Conservation (phyloP, 2,888 invertebrate species). For the Cactoblastis cactorum region DNA sequence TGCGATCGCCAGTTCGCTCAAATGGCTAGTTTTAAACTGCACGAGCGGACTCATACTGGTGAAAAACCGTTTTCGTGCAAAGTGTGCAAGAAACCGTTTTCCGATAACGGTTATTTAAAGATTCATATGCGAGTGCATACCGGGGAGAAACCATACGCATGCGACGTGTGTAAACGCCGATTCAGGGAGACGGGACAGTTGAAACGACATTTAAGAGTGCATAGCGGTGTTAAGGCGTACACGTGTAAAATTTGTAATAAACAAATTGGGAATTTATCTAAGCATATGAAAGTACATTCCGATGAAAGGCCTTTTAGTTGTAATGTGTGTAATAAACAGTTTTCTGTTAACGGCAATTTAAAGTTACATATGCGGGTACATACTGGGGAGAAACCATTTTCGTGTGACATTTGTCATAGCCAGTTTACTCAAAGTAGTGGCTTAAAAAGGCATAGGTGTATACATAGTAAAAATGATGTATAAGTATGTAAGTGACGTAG, state of each 20-base stretch:
- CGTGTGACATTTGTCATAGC: constrained; percentile 42
- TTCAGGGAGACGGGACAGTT: constrained; percentile 62
- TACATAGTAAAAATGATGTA: constrained; percentile 26
- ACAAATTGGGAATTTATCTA: constrained; percentile 61
- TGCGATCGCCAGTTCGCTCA: constrained; percentile 62
- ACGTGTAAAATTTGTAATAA: constrained; percentile 68
- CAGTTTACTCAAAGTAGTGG: constrained; percentile 50
- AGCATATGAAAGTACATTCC: constrained; percentile 61
- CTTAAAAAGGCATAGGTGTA: constrained; percentile 45
- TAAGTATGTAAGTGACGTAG: constrained; percentile 3
- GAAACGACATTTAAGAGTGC: constrained; percentile 59
- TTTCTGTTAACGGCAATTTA: constrained; percentile 47
- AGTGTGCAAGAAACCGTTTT: constrained; percentile 63
- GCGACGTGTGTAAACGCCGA: constrained; percentile 56
- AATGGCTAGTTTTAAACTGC: constrained; percentile 64
- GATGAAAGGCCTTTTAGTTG: constrained; percentile 50
- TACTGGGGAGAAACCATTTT: constrained; percentile 39
- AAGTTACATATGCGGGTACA: constrained; percentile 54
- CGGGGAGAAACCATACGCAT: constrained; percentile 57
- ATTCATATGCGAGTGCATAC: constrained; percentile 68
- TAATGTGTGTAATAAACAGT: constrained; percentile 49
- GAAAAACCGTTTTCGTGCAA: constrained; percentile 57
- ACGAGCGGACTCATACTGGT: constrained; percentile 62
- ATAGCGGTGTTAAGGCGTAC: constrained; percentile 60
- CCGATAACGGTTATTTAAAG: constrained; percentile 67